phyloP scores from a whole-genome alignment of 1,140 invertebrate genomes.

The Dinoponera quadriceps region DNA sequence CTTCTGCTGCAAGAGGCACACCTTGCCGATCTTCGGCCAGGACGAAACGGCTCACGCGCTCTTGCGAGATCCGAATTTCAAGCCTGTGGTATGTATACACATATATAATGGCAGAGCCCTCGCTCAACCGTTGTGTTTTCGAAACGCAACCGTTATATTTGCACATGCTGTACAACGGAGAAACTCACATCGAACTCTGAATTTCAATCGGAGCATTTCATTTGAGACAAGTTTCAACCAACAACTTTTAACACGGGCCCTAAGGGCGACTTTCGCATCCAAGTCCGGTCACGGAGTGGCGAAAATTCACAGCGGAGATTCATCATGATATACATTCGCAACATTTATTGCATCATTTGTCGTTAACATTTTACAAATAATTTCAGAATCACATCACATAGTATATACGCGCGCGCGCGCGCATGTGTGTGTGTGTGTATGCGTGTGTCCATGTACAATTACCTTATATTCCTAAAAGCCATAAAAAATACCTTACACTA shows the following conservation, averaged over 20 bases:
- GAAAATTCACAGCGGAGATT: no score
- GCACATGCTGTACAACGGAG: no score
- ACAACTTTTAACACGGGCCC: no score
- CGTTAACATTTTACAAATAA: slow-evolving; percentile 24
- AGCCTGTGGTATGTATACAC: neutral
- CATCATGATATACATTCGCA: neutral
- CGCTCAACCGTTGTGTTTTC: no score
- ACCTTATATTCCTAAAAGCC: slow-evolving; percentile 19
- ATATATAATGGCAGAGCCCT: neutral
- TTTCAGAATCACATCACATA: slow-evolving; percentile 24
- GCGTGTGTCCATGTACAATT: neutral
- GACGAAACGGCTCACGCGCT: neutral
- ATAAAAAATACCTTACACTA: slow-evolving; percentile 28
- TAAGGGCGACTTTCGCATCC: no score
- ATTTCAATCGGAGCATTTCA: no score
- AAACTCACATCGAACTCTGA: no score
- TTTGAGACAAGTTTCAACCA: no score
- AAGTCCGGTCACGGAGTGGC: no score
- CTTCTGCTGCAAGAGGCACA: slow-evolving; percentile 9
- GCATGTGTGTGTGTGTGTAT: no score
- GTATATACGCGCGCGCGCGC: no score
- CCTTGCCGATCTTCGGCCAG: neutral
- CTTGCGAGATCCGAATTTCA: slow-evolving; percentile 8
- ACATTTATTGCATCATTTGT: slow-evolving; percentile 23
- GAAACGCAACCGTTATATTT: no score